A percentile compares a stretch with the other conserved stretches of the same genome.
Conservation (phyloP, 2,113 vertebrate genomes). For the Peromyscus californicus region DNA sequence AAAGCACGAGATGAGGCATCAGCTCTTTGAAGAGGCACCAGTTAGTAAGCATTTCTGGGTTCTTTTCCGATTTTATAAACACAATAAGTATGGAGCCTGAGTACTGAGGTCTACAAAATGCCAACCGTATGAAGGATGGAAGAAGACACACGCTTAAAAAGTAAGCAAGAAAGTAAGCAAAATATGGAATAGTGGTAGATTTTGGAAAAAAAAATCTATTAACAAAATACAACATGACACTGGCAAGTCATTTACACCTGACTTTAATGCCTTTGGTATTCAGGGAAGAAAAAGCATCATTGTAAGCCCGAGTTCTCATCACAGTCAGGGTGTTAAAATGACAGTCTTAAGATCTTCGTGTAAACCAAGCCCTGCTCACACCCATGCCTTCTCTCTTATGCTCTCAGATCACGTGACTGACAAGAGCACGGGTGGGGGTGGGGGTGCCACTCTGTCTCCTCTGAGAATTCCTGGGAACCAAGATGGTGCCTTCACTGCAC, state of each 20-base stretch:
- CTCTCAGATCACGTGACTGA: neutral
- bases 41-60: neutral
- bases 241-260: conserved; percentile 62
- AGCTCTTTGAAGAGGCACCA: conserved; percentile 28
- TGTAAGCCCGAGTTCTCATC: conserved; percentile 3
- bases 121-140: conserved; percentile 18
- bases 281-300: conserved; percentile 56
- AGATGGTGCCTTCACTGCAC: neutral
- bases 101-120: conserved; percentile 56
- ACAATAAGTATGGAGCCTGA: conserved; percentile 53
- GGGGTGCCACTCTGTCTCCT: neutral
- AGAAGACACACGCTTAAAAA: conserved; percentile 35
- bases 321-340: neutral
- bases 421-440: neutral
- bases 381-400: neutral
- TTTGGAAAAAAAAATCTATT: neutral
- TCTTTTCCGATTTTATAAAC: conserved; percentile 14
- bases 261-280: conserved; percentile 82
- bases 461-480: neutral
- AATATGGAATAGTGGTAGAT: neutral
- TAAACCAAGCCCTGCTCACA: neutral
- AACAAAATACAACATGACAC: conserved; percentile 73
- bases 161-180: conserved; percentile 48
- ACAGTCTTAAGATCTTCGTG: neutral
- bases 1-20: conserved; percentile 7